A percentile compares a stretch with the other conserved stretches of the same genome.
Evolutionary conservation across 2,797 vertebrate genomes (phyloP).

Genomic region (Poeciliopsis gracilis): DNA sequence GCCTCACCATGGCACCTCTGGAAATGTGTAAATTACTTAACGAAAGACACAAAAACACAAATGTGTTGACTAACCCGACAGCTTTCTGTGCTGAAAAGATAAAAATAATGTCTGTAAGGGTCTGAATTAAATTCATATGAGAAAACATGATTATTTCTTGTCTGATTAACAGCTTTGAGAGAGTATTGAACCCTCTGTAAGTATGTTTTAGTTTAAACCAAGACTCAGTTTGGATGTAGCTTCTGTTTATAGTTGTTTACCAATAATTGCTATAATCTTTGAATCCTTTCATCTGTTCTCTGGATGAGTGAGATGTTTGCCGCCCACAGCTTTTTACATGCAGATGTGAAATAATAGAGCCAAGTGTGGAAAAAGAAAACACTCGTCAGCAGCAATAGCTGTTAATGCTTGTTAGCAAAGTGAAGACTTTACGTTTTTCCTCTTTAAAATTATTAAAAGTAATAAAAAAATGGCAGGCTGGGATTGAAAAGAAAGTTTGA

Average conservation of each 20-base stretch:
- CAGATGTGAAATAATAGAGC: not conserved
- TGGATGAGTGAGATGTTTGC: not conserved
- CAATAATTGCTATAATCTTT: not conserved
- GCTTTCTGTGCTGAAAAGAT: not conserved
- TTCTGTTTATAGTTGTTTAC: not conserved
- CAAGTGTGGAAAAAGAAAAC: not conserved
- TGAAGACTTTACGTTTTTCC: not conserved
- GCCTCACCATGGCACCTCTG: not conserved
- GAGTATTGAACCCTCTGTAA: not conserved
- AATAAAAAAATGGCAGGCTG: not conserved
- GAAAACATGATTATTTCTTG: not conserved
- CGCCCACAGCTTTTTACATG: not conserved
- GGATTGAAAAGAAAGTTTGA: not conserved
- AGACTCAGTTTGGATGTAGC: not conserved
- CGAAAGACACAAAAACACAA: not conserved
- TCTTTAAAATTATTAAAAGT: not conserved
- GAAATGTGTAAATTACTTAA: not conserved
- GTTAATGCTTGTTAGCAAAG: not conserved
- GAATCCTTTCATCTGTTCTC: not conserved
- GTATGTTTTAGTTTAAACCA: not conserved
- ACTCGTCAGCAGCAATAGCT: not conserved
- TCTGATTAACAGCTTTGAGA: not conserved
- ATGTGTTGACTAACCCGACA: constrained; percentile 2
- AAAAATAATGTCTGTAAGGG: not conserved
- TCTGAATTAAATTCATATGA: not conserved